Evolutionary conservation across 2,888 invertebrate genomes (phyloP).

Genomic region (Hydropsyche betteni): DNA sequence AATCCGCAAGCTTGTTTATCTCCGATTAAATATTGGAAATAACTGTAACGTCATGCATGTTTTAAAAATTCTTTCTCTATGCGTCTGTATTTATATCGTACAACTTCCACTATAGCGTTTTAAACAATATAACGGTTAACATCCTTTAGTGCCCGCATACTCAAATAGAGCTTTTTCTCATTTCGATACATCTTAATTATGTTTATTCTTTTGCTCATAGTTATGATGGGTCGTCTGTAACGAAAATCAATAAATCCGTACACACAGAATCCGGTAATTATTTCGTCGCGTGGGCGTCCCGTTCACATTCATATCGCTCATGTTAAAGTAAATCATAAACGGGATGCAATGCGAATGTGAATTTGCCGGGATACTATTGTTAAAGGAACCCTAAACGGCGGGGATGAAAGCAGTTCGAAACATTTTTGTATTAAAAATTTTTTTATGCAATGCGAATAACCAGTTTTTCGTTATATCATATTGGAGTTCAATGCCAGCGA

Average conservation of each 20-base stretch:
- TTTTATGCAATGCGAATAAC: background rate
- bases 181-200: no score
- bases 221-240: background rate
- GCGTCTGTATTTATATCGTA: no score
- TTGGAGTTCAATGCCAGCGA: background rate
- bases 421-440: background rate
- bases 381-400: background rate
- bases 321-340: background rate
- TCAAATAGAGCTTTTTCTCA: no score
- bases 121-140: no score
- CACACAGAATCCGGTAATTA: conserved; percentile 41
- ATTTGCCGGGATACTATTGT: conserved; percentile 19
- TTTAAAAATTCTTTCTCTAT: no score
- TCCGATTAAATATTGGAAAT: no score
- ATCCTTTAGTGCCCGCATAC: no score
- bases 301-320: conserved; percentile 33
- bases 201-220: no score
- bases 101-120: no score
- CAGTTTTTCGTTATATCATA: conserved; percentile 13
- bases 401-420: background rate
- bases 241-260: conserved; percentile 47
- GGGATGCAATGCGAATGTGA: conserved; percentile 27
- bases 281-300: conserved; percentile 42
- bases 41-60: no score
- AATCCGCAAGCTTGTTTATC: no score